phyloP scores from a whole-genome alignment of 1,140 invertebrate genomes.

The Sipha flava region DNA sequence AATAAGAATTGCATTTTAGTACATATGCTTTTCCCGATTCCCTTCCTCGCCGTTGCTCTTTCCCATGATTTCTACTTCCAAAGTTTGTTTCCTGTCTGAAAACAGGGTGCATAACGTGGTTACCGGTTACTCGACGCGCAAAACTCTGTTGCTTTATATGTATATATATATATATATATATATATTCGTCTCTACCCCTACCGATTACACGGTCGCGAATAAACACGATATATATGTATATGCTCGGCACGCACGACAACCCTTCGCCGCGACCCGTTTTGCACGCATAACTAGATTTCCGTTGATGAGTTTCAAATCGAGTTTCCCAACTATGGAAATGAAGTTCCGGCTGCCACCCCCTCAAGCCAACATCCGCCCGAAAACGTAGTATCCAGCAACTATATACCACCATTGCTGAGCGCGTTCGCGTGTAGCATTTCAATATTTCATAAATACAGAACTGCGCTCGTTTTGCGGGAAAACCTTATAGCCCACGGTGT shows the following conservation, averaged over 20 bases:
- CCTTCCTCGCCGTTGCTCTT: not conserved
- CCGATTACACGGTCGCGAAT: not conserved
- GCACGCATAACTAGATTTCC: conserved; percentile 34
- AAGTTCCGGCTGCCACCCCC: conserved; percentile 15
- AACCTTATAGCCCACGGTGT: not conserved
- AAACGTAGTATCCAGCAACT: not conserved
- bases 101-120: conserved; percentile 6
- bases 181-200: not conserved
- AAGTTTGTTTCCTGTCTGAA: conserved; percentile 18
- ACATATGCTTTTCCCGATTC: not conserved
- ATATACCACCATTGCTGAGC: not conserved
- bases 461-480: not conserved
- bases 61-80: not conserved
- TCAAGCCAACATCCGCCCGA: conserved; percentile 18
- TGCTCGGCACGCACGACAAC: conserved; percentile 17
- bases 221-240: not conserved
- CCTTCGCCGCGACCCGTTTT: conserved; percentile 1
- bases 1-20: not conserved
- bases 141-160: not conserved
- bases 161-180: not conserved
- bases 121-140: conserved; percentile 10
- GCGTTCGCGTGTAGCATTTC: conserved; percentile 13
- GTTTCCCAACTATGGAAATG: conserved; percentile 34
- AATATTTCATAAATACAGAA: conserved; percentile 26
- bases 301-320: conserved; percentile 36